These are phyloP conservation scores for Lasioglossum baleicum DNA, from an alignment of 1,140 invertebrate genomes.

Conservation along the genomic window DNA sequence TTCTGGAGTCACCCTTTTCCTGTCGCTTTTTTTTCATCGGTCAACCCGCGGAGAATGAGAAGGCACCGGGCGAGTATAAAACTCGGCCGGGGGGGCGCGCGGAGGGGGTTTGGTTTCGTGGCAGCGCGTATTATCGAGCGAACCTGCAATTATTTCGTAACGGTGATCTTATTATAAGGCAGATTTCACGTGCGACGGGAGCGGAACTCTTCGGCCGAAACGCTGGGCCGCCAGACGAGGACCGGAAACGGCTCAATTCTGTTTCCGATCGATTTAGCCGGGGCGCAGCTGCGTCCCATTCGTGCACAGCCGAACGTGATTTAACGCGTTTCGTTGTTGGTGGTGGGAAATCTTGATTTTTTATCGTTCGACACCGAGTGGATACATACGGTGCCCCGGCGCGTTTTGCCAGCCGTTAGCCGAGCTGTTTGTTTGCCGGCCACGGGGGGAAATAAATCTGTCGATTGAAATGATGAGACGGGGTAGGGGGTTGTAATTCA, in stretches of 20 bases:
- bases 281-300: slow-evolving; percentile 20
- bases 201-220: not conserved
- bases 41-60: slow-evolving; percentile 23
- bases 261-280: slow-evolving; percentile 40
- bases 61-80: not conserved
- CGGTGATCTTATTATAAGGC: slow-evolving; percentile 40
- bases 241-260: slow-evolving; percentile 36
- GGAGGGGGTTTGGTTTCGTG: not conserved
- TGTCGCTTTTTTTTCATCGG: slow-evolving; percentile 4
- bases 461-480: slow-evolving; percentile 18
- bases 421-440: slow-evolving; percentile 15
- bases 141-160: slow-evolving; percentile 46
- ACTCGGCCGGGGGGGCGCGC: not conserved
- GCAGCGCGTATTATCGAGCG: slow-evolving; percentile 5
- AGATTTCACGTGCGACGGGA: slow-evolving; percentile 11
- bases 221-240: not conserved
- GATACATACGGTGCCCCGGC: not conserved
- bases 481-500: not conserved
- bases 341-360: slow-evolving; percentile 35
- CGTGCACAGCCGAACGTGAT: slow-evolving; percentile 14
- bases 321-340: slow-evolving; percentile 1
- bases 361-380: slow-evolving; percentile 14
- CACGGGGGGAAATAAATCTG: slow-evolving; percentile 36
- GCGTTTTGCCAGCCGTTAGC: slow-evolving; percentile 22
- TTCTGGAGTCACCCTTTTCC: slow-evolving; percentile 20